phyloP scores from a whole-genome alignment of 2,113 vertebrate genomes.

The Pseudorectes ferrugineus region DNA sequence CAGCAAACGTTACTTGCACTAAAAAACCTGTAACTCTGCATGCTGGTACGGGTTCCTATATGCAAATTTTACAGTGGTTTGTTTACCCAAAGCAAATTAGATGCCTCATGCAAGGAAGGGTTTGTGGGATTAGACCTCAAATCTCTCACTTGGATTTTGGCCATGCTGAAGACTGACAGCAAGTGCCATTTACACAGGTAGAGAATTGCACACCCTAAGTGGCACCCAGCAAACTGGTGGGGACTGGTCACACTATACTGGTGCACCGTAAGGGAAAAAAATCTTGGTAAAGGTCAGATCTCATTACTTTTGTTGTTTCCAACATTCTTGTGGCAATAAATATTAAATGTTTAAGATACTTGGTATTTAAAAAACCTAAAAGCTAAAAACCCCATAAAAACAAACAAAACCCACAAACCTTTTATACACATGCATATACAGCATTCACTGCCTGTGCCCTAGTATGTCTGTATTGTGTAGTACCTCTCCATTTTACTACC shows the following conservation, averaged over 20 bases:
- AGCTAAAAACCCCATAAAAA: neutral
- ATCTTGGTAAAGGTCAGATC: neutral
- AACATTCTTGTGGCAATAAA: neutral
- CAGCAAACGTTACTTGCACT: neutral
- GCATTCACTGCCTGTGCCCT: neutral
- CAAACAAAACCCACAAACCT: neutral
- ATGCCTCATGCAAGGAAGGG: neutral
- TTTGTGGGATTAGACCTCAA: neutral
- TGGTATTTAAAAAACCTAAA: neutral
- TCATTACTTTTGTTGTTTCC: neutral
- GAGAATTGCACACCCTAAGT: neutral
- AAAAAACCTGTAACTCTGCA: accelerated
- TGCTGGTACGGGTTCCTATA: neutral
- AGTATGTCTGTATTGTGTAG: neutral
- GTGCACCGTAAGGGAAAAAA: neutral
- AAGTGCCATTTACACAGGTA: neutral
- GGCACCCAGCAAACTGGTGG: neutral
- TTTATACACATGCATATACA: neutral
- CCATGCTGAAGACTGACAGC: neutral
- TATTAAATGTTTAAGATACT: neutral
- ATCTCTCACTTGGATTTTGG: neutral
- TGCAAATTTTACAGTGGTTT: neutral
- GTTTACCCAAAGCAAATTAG: neutral
- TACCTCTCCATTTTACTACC: neutral
- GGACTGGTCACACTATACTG: neutral